Percentiles rank a stretch among this genome's conserved stretches.
Evolutionary conservation across 2,797 vertebrate genomes (phyloP).

Genomic region (Oreochromis mossambicus): DNA sequence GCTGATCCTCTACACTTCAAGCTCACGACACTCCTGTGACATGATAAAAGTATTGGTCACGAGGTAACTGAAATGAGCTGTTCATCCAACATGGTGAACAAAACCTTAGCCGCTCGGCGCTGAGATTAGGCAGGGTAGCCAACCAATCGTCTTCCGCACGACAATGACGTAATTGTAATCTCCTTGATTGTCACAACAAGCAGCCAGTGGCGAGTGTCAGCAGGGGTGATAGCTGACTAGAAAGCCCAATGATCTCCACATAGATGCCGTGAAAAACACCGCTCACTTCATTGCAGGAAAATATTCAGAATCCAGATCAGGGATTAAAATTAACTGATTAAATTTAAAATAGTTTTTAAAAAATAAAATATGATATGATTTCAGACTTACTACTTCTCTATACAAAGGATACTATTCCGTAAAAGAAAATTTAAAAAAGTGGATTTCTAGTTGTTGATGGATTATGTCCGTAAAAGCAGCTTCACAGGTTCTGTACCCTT

Average conservation of each 20-base stretch:
- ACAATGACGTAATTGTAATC: constrained; percentile 43
- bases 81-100: constrained; percentile 73
- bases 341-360: background rate
- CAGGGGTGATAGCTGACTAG: background rate
- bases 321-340: background rate
- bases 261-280: background rate
- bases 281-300: background rate
- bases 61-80: constrained; percentile 5
- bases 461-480: background rate
- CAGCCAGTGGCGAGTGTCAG: constrained; percentile 16
- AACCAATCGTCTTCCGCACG: constrained; percentile 60
- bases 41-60: constrained; percentile 30
- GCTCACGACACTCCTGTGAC: constrained; percentile 17
- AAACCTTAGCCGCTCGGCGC: constrained; percentile 23
- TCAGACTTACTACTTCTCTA: background rate
- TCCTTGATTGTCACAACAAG: constrained; percentile 45
- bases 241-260: background rate
- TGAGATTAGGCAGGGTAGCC: constrained; percentile 35
- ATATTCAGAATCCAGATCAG: background rate
- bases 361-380: background rate
- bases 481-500: background rate
- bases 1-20: constrained; percentile 13
- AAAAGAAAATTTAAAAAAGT: background rate
- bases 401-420: background rate
- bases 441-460: background rate